Percentiles rank a stretch among this genome's conserved stretches.
These are phyloP conservation scores for Acanthiza pusilla DNA, from an alignment of 2,797 vertebrate species.

Conservation along the genomic window DNA sequence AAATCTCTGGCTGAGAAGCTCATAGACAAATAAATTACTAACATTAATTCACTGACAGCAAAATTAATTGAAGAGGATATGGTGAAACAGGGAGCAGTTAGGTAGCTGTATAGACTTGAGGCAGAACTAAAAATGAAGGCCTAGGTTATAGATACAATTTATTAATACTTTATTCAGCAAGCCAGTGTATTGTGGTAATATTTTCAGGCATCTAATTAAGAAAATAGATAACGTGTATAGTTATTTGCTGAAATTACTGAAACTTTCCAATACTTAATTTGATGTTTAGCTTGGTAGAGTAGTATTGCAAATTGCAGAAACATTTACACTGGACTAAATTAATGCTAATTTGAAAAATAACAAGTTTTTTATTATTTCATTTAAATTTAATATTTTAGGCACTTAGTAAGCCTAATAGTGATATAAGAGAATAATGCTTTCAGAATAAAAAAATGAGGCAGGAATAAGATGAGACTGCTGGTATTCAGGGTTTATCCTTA, in stretches of 20 bases:
- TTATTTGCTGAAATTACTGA: neutral
- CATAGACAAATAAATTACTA: fast-evolving
- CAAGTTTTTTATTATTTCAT: neutral
- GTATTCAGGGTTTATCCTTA: neutral
- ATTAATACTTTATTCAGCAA: neutral
- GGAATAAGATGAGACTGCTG: neutral
- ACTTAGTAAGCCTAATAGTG: neutral
- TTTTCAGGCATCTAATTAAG: neutral
- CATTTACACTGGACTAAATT: neutral
- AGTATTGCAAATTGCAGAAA: neutral
- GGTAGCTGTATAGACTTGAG: neutral
- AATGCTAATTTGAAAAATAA: neutral
- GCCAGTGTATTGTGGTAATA: neutral
- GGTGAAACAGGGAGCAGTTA: neutral
- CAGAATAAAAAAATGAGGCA: neutral
- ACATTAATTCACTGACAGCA: neutral
- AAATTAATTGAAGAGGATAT: neutral
- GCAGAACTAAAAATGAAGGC: neutral
- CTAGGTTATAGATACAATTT: neutral
- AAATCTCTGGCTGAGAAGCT: neutral
- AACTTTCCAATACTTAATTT: neutral
- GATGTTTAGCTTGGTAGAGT: neutral
- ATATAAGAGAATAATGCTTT: neutral
- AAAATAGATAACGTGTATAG: neutral
- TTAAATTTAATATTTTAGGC: neutral